Percentiles rank a stretch among this genome's conserved stretches.
phyloP scores from a whole-genome alignment of 2,113 vertebrate species.

The Leuciscus idus region DNA sequence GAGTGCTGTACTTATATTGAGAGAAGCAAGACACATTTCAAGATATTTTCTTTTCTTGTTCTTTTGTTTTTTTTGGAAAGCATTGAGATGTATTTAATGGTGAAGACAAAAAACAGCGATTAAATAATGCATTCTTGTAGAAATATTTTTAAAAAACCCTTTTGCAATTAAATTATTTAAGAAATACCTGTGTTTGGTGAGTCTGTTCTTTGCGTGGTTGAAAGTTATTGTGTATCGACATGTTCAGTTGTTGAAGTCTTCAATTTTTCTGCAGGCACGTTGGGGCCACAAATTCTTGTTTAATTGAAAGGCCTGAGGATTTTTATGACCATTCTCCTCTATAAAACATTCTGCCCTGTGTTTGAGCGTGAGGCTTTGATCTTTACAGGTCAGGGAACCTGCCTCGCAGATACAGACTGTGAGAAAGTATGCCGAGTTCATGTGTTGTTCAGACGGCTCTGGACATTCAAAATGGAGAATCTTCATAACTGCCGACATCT shows the following conservation, averaged over 20 bases:
- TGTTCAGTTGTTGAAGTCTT: neutral
- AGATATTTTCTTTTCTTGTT: slow-evolving; percentile 65
- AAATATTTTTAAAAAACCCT: slow-evolving; percentile 89
- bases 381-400: slow-evolving; percentile 58
- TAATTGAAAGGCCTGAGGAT: slow-evolving; percentile 52
- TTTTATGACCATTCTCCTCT: slow-evolving; percentile 51
- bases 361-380: slow-evolving; percentile 53
- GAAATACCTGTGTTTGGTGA: slow-evolving; percentile 72
- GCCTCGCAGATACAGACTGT: slow-evolving; percentile 62
- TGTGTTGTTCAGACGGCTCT: neutral
- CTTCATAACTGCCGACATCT: neutral
- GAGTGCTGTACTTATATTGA: slow-evolving; percentile 67
- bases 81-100: slow-evolving; percentile 75
- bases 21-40: slow-evolving; percentile 53
- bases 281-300: slow-evolving; percentile 39
- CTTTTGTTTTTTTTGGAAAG: slow-evolving; percentile 70
- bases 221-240: neutral
- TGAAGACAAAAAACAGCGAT: slow-evolving; percentile 74
- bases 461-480: neutral
- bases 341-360: slow-evolving; percentile 56
- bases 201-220: slow-evolving; percentile 58
- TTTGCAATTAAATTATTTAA: slow-evolving; percentile 96
- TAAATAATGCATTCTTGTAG: slow-evolving; percentile 84
- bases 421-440: slow-evolving; percentile 49
- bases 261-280: slow-evolving; percentile 41